These are phyloP conservation scores for Rhizoglyphus robini DNA, from an alignment of 1,140 invertebrate genomes.

Conservation along the genomic window DNA sequence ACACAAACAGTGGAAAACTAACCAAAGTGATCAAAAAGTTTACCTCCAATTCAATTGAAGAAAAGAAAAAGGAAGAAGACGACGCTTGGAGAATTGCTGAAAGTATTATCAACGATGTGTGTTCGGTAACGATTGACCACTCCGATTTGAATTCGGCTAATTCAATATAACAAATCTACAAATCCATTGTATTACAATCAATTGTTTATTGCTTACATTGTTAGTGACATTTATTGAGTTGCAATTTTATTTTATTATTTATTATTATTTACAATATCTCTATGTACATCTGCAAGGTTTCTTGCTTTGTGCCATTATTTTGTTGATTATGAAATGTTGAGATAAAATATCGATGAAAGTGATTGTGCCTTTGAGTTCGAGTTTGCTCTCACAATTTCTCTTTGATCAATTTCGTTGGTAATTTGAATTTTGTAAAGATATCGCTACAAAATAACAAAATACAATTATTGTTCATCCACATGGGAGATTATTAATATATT, in stretches of 20 bases:
- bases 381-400: not conserved
- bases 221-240: too few relatives aligned
- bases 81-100: slow-evolving; percentile 85
- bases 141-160: not conserved
- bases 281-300: too few relatives aligned
- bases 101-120: slow-evolving; percentile 85
- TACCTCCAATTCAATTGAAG: slow-evolving; percentile 46
- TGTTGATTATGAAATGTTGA: not conserved
- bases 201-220: too few relatives aligned
- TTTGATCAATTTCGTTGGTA: not conserved
- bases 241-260: too few relatives aligned
- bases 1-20: slow-evolving; percentile 45
- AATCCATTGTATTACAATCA: not conserved
- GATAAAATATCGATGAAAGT: not conserved
- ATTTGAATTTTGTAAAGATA: not conserved
- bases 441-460: not conserved
- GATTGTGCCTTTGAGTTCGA: not conserved
- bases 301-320: too few relatives aligned
- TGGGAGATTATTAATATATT: too few relatives aligned
- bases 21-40: slow-evolving; percentile 50
- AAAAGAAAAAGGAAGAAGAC: slow-evolving; percentile 53
- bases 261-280: too few relatives aligned
- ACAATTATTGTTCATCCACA: not conserved
- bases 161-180: not conserved
- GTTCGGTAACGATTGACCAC: slow-evolving; percentile 48